Base-by-base conservation (phyloP, 1,140 invertebrate genomes). In the Drosophila bocqueti region DNA sequence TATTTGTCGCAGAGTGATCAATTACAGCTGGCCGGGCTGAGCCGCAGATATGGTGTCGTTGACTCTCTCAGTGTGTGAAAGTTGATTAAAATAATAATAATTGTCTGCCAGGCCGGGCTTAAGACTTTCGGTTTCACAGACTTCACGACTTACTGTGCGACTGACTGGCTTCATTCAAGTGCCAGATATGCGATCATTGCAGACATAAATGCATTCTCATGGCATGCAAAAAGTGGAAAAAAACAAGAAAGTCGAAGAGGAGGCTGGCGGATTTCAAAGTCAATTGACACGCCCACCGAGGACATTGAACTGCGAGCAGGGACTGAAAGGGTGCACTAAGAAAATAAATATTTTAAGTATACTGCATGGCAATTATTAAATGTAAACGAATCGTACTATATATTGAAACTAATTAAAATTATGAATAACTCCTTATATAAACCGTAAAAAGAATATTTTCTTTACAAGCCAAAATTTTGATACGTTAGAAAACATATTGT, bases 1-100 rank as follows among this genome's bases (percentile, higher is more conserved):
- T 82, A 83, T 83, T 76, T 80, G 59, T 64, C 49, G 42, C 59
- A 47, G 45, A 61, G 72, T 74, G 84, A 87, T 87, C 84, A 78
- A 84, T 89, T 89, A 87, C 71, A 58, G 61, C 73, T 55, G 55
- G 21, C 47, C 15, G n/a, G 9, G 45, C 45, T 49, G 24, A 58
- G 52, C 29, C 21, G 13, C 45, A 38, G 61, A 59, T 58, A 43
- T n/a, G 55, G 29, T 38, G 73, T 76, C 75, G 63, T 67, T 76
- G 73, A 76, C 55, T 76, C 55, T n/a, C 47, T 24, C n/a, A 21
- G 52, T 57, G 34, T 66, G 75, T 50, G 75, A 78, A 78, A 78
- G 75, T 78, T 69, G 75, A 78, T 71, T 77, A 63, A 29, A 68
- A 29, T 68, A 67, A 65, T 65, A 65, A 67, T 47, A 47, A 58